A percentile compares a stretch with the other conserved stretches of the same genome.
These are phyloP conservation scores for Stichodactyla helianthus DNA, from an alignment of 64 coral and sea anemone genomes.

Conservation along the genomic window DNA sequence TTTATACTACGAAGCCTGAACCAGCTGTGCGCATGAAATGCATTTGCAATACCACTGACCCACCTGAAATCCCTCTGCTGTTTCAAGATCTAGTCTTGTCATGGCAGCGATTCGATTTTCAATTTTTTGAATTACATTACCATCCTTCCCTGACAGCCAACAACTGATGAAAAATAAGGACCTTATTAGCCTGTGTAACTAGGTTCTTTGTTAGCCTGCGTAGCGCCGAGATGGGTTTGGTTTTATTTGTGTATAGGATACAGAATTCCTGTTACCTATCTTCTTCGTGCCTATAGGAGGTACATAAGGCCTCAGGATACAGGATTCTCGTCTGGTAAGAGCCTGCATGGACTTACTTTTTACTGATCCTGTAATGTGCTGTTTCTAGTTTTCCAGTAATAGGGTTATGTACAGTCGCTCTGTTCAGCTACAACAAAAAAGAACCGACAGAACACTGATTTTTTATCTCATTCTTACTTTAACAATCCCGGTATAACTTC, in stretches of 20 bases:
- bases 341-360: slow-evolving; percentile 49
- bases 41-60: background rate
- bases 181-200: too few species aligned
- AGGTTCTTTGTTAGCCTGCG: too few species aligned
- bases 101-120: slow-evolving; percentile 59
- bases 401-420: slow-evolving; percentile 83
- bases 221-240: too few species aligned
- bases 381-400: slow-evolving; percentile 56
- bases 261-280: too few species aligned
- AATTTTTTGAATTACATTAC: slow-evolving; percentile 42
- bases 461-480: background rate
- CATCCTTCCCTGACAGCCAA: slow-evolving; percentile 52
- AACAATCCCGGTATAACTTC: too few species aligned
- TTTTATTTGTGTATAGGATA: background rate
- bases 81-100: slow-evolving; percentile 52
- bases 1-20: background rate
- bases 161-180: slow-evolving; percentile 28
- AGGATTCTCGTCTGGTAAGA: background rate
- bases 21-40: background rate
- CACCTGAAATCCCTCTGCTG: slow-evolving; percentile 70
- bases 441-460: background rate
- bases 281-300: background rate
- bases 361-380: slow-evolving; percentile 85
- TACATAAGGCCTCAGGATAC: background rate
- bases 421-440: slow-evolving; percentile 42